Conservation (phyloP, 53 echinoderm and acorn worm species). For the Arbacia lixula region DNA sequence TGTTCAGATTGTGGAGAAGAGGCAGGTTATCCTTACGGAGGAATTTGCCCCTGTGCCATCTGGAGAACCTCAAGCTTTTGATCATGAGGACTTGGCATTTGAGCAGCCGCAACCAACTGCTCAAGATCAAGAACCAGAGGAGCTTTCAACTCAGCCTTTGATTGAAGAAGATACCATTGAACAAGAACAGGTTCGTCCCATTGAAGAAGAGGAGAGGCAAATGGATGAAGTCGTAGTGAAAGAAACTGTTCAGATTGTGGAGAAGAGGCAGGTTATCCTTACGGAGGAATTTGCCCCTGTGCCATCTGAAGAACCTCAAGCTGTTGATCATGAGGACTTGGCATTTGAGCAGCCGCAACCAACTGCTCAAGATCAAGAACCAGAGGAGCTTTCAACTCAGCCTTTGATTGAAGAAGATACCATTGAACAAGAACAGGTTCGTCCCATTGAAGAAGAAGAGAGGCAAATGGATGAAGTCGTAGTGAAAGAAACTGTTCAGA, state of each 20-base stretch:
- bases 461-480: slow-evolving; percentile 22
- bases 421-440: no score
- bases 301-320: no score
- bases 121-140: not conserved
- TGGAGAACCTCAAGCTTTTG: not conserved
- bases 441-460: no score
- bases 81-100: no score
- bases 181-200: not conserved
- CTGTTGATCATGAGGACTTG: no score
- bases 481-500: slow-evolving; percentile 29
- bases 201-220: not conserved
- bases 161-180: no score
- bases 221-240: slow-evolving; percentile 23
- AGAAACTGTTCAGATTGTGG: slow-evolving; percentile 43
- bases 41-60: not conserved
- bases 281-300: no score
- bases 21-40: not conserved
- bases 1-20: not conserved
- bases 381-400: no score
- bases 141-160: no score
- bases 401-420: no score
- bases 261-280: slow-evolving; percentile 5
- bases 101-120: no score
- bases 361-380: slow-evolving; percentile 22
- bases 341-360: no score